Conservation (phyloP, 2,888 invertebrate genomes). For the Microplitis deprimator region DNA sequence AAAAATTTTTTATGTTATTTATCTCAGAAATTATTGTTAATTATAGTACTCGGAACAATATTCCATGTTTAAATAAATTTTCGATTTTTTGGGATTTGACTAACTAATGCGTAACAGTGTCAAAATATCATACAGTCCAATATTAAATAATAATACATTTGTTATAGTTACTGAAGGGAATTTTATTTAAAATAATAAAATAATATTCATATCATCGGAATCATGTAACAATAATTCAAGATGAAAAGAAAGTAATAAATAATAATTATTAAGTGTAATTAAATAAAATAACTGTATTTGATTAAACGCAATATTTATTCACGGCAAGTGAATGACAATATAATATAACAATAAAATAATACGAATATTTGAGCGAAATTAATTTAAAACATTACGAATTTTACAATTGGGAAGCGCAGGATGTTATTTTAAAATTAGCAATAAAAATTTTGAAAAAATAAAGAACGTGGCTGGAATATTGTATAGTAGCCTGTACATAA, state of each 20-base stretch:
- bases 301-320: slow-evolving; percentile 31
- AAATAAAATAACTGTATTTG: slow-evolving; percentile 12
- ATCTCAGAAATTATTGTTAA: no score
- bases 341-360: slow-evolving; percentile 27
- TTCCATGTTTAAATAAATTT: no score
- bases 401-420: neutral
- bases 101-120: no score
- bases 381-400: neutral
- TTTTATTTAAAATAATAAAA: neutral
- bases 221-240: slow-evolving; percentile 9
- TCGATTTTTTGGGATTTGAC: no score
- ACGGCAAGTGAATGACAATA: slow-evolving; percentile 19
- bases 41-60: no score
- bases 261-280: neutral
- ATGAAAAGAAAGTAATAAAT: slow-evolving; percentile 18
- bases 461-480: no score
- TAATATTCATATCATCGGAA: slow-evolving; percentile 30
- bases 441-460: no score
- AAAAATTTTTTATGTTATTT: no score
- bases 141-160: neutral
- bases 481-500: no score
- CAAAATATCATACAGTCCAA: neutral
- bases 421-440: neutral
- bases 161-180: neutral
- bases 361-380: neutral